Conservation (phyloP, 2,888 invertebrate genomes). For the Sepiola atlantica region DNA sequence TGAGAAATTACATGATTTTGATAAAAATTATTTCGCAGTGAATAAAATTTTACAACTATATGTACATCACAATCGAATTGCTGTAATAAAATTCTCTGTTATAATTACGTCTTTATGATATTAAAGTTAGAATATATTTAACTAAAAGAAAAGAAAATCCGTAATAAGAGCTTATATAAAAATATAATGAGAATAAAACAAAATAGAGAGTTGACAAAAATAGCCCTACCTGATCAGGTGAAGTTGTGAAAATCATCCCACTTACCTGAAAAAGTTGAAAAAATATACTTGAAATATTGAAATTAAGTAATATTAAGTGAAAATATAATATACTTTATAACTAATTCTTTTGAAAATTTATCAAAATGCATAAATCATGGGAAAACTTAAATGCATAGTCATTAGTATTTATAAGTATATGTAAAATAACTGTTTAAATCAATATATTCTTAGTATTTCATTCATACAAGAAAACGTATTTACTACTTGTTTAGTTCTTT, state of each 20-base stretch:
- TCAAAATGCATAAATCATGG: neutral
- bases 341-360: neutral
- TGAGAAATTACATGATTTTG: neutral
- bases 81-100: neutral
- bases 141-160: neutral
- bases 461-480: neutral
- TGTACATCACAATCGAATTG: neutral
- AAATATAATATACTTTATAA: neutral
- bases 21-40: neutral
- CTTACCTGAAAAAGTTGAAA: neutral
- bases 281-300: neutral
- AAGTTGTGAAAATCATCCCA: neutral
- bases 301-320: neutral
- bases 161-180: neutral
- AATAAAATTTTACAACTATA: neutral
- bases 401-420: neutral
- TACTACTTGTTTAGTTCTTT: neutral
- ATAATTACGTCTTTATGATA: neutral
- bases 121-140: neutral
- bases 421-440: neutral
- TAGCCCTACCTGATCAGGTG: slow-evolving; percentile 1
- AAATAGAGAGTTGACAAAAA: neutral
- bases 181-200: neutral
- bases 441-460: neutral
- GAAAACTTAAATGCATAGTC: neutral